Conservation (phyloP, 2,888 invertebrate species). For the Polydrusus cervinus region DNA sequence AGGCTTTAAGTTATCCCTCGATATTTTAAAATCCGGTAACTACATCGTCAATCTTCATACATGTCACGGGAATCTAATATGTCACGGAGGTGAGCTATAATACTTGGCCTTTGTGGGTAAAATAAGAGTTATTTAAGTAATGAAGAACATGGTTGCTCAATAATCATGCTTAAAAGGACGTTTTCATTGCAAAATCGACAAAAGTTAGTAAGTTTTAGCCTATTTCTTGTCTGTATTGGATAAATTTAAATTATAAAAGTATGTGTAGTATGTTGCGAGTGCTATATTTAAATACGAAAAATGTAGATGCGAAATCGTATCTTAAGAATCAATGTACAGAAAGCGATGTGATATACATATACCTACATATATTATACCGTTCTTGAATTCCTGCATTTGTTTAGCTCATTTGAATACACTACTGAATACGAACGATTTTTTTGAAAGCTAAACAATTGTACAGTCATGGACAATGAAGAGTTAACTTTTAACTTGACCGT, state of each 20-base stretch:
- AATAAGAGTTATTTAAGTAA: background rate
- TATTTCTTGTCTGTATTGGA: too few relatives aligned
- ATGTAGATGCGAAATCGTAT: too few relatives aligned
- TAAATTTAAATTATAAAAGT: too few relatives aligned
- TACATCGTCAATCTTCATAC: slow-evolving; percentile 54
- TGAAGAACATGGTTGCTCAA: background rate
- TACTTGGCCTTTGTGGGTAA: slow-evolving; percentile 18
- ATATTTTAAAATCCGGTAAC: slow-evolving; percentile 58
- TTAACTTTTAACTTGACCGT: background rate
- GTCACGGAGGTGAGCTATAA: slow-evolving; percentile 46
- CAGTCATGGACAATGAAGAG: background rate
- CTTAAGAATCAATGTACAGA: slow-evolving; percentile 2
- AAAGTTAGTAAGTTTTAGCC: too few relatives aligned
- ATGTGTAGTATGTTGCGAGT: too few relatives aligned
- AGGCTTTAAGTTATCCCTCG: slow-evolving; percentile 61
- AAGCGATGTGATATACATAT: slow-evolving; percentile 20
- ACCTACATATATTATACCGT: slow-evolving; percentile 8
- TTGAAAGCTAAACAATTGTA: background rate
- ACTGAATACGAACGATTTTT: background rate
- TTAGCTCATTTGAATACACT: slow-evolving; percentile 1
- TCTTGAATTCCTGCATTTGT: slow-evolving; percentile 40
- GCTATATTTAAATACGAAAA: too few relatives aligned
- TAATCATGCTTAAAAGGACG: background rate
- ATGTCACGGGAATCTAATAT: slow-evolving; percentile 48
- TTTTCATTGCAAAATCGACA: too few relatives aligned